phyloP scores from a whole-genome alignment of 2,797 vertebrate species.

The Micrastur ruficollis region DNA sequence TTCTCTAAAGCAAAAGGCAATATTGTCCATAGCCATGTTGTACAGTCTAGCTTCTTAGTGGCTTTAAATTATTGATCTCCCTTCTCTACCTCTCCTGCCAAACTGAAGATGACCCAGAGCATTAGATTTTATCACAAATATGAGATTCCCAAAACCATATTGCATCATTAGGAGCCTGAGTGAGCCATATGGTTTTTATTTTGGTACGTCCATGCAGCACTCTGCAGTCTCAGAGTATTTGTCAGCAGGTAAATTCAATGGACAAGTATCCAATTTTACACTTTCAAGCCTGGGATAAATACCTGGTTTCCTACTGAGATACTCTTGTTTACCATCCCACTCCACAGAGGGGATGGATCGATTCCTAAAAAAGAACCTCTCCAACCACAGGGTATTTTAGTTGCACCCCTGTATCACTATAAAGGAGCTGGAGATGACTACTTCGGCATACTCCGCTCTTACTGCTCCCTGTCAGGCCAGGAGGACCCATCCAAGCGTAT shows the following conservation, averaged over 20 bases:
- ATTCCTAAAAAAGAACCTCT: background rate
- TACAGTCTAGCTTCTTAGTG: background rate
- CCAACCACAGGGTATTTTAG: background rate
- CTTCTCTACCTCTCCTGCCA: background rate
- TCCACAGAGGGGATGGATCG: background rate
- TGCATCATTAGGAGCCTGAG: background rate
- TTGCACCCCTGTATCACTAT: background rate
- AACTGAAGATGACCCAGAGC: background rate
- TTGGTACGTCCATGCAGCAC: background rate
- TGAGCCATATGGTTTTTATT: background rate
- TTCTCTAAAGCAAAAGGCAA: background rate
- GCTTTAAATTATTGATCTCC: slow-evolving; percentile 5
- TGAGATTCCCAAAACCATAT: background rate
- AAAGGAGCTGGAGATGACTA: background rate
- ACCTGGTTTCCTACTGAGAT: background rate
- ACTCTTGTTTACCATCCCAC: background rate
- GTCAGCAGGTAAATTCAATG: background rate
- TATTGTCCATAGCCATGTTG: background rate
- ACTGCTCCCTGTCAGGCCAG: background rate
- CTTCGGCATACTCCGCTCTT: background rate
- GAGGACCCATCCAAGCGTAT: rapidly evolving
- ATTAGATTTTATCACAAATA: background rate
- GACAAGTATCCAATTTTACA: background rate
- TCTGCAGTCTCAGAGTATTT: background rate
- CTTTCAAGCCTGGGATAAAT: background rate